Percentiles rank a stretch among this genome's conserved stretches.
These are phyloP conservation scores for Arrhopalites spinosus DNA, from an alignment of 2,888 invertebrate species.

Conservation along the genomic window DNA sequence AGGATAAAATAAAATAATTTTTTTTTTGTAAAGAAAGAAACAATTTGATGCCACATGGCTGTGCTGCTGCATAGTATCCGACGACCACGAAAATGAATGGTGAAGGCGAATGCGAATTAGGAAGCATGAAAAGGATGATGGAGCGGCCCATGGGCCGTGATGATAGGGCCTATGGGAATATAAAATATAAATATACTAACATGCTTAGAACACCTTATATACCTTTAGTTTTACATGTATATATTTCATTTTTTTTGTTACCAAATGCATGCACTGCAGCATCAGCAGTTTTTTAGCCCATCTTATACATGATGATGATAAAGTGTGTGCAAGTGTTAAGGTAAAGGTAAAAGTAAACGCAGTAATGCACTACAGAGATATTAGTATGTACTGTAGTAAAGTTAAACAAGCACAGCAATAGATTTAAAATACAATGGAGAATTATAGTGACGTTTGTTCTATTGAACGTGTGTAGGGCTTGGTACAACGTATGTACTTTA, in stretches of 20 bases:
- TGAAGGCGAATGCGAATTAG: background rate
- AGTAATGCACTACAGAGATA: too few species aligned
- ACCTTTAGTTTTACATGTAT: too few species aligned
- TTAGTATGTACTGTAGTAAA: background rate
- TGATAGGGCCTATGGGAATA: too few species aligned
- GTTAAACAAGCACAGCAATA: background rate
- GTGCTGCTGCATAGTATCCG: background rate
- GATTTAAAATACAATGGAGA: conserved; percentile 1
- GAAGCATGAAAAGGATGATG: conserved; percentile 11
- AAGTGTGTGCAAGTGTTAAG: conserved; percentile 3
- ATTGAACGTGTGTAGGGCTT: background rate
- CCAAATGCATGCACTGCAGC: too few species aligned
- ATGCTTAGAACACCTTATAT: background rate
- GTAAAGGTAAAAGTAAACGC: too few species aligned
- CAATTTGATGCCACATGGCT: background rate
- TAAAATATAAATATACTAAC: background rate
- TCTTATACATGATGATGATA: too few species aligned
- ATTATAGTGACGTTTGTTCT: background rate
- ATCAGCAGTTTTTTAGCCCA: too few species aligned
- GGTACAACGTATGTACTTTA: background rate
- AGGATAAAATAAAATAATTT: background rate
- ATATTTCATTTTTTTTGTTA: too few species aligned
- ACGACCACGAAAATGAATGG: background rate
- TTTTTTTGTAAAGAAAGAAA: too few species aligned
- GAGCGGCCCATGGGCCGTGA: too few species aligned